Evolutionary conservation across 1,140 invertebrate species (phyloP).

Genomic region (Helicorthomorpha holstii): DNA sequence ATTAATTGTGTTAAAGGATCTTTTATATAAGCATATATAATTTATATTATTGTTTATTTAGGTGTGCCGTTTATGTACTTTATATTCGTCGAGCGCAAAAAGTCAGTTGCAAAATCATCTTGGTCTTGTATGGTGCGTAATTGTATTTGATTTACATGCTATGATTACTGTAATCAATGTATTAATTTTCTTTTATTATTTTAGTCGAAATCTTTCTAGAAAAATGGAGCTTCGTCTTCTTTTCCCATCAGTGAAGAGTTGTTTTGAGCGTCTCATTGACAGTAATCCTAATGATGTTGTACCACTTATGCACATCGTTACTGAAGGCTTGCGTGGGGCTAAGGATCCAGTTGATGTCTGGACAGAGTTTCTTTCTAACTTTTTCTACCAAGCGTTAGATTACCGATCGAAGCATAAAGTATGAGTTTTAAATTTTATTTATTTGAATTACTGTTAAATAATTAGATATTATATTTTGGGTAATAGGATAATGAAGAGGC

Average conservation of each 20-base stretch:
- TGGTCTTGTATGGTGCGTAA: neutral
- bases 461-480: too few relatives aligned
- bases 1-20: conserved; percentile 14
- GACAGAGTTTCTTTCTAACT: conserved; percentile 44
- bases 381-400: conserved; percentile 58
- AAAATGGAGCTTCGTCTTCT: conserved; percentile 53
- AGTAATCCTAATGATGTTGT: neutral
- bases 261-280: conserved; percentile 14
- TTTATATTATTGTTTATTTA: neutral
- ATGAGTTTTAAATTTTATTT: conserved; percentile 1
- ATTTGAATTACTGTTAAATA: too few relatives aligned
- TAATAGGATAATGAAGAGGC: conserved; percentile 21
- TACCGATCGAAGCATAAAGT: conserved; percentile 34
- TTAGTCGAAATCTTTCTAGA: conserved; percentile 42
- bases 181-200: conserved; percentile 10
- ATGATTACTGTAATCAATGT: neutral
- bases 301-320: neutral
- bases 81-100: conserved; percentile 12
- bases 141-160: neutral
- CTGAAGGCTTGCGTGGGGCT: conserved; percentile 24
- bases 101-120: conserved; percentile 12
- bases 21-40: neutral
- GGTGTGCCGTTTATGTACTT: conserved; percentile 6
- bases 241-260: conserved; percentile 49
- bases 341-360: conserved; percentile 40